Evolutionary conservation across 2,888 invertebrate species (phyloP), one percentile per base, ranked within the genome.

Genomic region (Pammene fasciana): DNA sequence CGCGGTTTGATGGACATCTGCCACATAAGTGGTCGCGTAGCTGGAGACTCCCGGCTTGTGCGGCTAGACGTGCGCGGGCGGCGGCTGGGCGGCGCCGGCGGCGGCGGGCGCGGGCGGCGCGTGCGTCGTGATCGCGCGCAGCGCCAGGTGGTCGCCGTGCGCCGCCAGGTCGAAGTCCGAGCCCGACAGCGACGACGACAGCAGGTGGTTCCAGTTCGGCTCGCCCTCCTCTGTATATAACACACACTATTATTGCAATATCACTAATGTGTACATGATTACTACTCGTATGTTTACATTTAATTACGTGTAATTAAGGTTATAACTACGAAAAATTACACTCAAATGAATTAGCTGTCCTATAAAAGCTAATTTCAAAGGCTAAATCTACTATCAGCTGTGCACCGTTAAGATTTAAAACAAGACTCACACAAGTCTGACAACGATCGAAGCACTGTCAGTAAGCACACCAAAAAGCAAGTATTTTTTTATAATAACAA

Each of bases 91-190:
- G 43, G 57, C 14, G 26, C n/a, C n/a, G 26, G 26, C 14, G 48
- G 59, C 48, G 59, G 59, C 46, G 34, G 41, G n/a, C 55, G 46
- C 38, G 61, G 26, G 26, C 14, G 48, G 59, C 48, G 59, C 46
- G 34, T 41, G n/a, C 46, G 10, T 55, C 55, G 46, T 38, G 16
- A 48, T n/a, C 38, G 16, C 38, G 61, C 67, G 62, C 26, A 61
- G 54, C 50, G 68, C 68, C n/a, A 18, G 85, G 55, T 85, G 85
- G 13, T 79, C 85, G 0, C 88, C 90, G 78, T 95, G 94, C 8
- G 94, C 89, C 64, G 94, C 93, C 71, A 95, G 87, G 84, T 95
- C 95, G 82, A 95, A 95, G 76, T 95, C 95, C 0, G 94, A 94
- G 64, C 94, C 94, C 0, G 95, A 94, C 41, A 95, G 82, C 5